Evolutionary conservation across 2,888 invertebrate genomes (phyloP), one percentile per base, ranked within the genome.

Genomic region (Drepanosiphum platanoidis): DNA sequence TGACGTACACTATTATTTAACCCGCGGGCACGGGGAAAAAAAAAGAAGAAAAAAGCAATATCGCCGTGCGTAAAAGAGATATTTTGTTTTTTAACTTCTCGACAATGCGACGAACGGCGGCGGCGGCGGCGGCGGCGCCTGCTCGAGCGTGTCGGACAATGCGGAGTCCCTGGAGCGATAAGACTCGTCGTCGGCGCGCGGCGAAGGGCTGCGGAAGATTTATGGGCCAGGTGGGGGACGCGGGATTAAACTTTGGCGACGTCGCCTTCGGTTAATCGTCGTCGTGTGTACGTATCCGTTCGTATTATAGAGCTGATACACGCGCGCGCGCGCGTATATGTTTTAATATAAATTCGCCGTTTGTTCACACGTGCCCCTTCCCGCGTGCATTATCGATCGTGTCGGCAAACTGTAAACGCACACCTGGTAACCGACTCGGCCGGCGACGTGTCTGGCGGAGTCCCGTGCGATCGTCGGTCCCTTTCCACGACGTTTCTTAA

Each of bases 41-140:
- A n/a, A n/a, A n/a, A n/a, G n/a, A n/a, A n/a, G 32, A 39, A 64
- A 78, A 78, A 78, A 22, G 39, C 39, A 77, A 77, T 77, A 39
- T 77, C 42, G 34, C 58, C n/a, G 78, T 27, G 39, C 11, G 64
- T 39, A 79, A 66, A 79, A 79, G 7, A 66, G 42, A 66, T 30
- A 68, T 79, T 79, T 79, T 68, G 79, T 79, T 79, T 79, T 79
- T 68, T 68, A 68, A 79, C 68, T 79, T 64, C 27, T 1, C 68
- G 66, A 32, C 66, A 42, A 46, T 15, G 30, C 30, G 15, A 42
- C 71, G 71, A 72, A 18, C 30, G 15, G 30, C 71, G 71, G 42
- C 71, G 30, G 4, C 39, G 27, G 42, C 27, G n/a, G 61, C 27
- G 36, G 42, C 8, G 78, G 46, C 79, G 36, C 3, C 36, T 18